A percentile compares a stretch with the other conserved stretches of the same genome.
These are phyloP conservation scores for Crypturellus undulatus DNA, from an alignment of 2,113 vertebrate genomes.

Conservation along the genomic window DNA sequence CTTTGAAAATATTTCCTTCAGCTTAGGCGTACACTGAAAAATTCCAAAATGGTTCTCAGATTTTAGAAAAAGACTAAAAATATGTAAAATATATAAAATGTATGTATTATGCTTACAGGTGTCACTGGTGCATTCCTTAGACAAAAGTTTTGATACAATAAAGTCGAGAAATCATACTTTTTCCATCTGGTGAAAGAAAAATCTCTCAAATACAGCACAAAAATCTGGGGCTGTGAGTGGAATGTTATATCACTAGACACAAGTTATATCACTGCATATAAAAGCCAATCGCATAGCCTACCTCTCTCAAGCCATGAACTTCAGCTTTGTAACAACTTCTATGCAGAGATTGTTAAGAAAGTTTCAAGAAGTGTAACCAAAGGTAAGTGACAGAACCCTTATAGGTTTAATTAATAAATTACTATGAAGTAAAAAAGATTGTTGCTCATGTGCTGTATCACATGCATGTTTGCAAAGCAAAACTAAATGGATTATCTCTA, in stretches of 20 bases:
- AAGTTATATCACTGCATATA: not conserved
- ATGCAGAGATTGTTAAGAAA: not conserved
- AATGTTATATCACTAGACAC: not conserved
- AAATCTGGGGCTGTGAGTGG: not conserved
- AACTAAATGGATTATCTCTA: not conserved
- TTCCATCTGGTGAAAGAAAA: not conserved
- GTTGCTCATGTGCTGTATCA: too few relatives aligned
- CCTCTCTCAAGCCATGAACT: not conserved
- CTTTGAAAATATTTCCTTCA: not conserved
- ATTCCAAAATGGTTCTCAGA: not conserved
- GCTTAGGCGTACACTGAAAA: not conserved
- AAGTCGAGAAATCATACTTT: not conserved
- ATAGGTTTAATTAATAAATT: not conserved
- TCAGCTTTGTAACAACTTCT: not conserved
- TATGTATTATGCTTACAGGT: not conserved
- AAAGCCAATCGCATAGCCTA: accelerated
- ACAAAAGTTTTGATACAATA: not conserved
- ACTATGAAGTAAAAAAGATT: not conserved
- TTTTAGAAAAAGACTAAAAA: not conserved
- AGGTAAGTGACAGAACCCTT: not conserved
- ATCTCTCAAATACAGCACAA: not conserved
- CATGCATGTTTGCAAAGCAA: not conserved
- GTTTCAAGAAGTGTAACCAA: not conserved
- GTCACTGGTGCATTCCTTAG: not conserved
- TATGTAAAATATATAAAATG: not conserved